phyloP scores from a whole-genome alignment of 2,888 invertebrate genomes.

The Thera obeliscata region DNA sequence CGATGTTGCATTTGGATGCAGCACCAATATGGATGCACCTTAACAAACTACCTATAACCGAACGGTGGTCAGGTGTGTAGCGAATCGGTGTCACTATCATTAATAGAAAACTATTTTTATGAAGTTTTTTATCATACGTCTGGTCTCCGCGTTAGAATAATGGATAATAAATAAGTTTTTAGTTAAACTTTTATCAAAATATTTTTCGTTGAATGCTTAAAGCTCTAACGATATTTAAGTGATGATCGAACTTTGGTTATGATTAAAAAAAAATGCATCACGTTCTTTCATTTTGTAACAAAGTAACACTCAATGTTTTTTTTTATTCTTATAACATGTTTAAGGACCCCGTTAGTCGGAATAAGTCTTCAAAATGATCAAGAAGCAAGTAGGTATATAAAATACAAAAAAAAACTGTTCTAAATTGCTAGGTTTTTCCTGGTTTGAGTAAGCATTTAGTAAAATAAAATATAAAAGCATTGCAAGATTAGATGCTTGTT shows the following conservation, averaged over 20 bases:
- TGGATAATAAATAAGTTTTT: slow-evolving; percentile 18
- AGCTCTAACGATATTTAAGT: background rate
- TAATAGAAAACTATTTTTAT: slow-evolving; percentile 33
- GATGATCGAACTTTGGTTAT: background rate
- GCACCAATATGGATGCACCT: slow-evolving; percentile 11
- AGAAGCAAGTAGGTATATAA: too few species aligned
- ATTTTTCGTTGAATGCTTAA: background rate
- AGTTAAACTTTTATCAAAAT: slow-evolving; percentile 11
- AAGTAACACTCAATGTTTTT: too few species aligned
- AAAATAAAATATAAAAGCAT: background rate
- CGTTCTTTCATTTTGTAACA: too few species aligned
- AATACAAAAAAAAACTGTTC: too few species aligned
- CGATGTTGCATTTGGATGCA: background rate
- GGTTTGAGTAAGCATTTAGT: too few species aligned
- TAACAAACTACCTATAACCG: slow-evolving; percentile 36
- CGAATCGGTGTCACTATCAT: slow-evolving; percentile 34
- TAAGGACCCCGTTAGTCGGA: too few species aligned
- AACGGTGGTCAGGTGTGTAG: slow-evolving; percentile 33
- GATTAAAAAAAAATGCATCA: background rate
- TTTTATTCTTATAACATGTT: too few species aligned
- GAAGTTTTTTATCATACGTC: slow-evolving; percentile 32
- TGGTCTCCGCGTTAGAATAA: slow-evolving; percentile 22
- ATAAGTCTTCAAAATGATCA: too few species aligned
- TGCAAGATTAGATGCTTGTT: background rate
- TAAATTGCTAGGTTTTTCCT: too few species aligned